Evolutionary conservation across 2,797 vertebrate genomes (phyloP).

Genomic region (Lutjanus argentimaculatus): DNA sequence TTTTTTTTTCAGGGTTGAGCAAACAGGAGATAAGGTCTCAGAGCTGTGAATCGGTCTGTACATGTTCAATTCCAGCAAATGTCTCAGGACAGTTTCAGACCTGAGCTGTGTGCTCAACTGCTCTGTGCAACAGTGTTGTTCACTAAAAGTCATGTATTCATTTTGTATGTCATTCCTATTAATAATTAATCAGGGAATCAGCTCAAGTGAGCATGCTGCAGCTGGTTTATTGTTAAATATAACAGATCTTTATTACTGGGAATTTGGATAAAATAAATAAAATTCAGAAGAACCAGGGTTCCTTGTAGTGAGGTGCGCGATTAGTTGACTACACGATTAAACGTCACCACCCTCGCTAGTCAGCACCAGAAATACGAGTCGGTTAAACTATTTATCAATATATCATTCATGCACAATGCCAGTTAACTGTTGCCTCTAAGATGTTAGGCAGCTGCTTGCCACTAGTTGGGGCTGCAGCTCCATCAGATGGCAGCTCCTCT

Average conservation of each 20-base stretch:
- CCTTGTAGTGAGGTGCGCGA: too few relatives aligned
- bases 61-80: neutral
- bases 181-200: too few relatives aligned
- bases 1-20: conserved; percentile 6
- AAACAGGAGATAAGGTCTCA: neutral
- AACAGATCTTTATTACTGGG: neutral
- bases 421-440: too few relatives aligned
- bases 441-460: too few relatives aligned
- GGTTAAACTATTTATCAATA: too few relatives aligned
- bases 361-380: too few relatives aligned
- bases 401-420: too few relatives aligned
- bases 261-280: neutral
- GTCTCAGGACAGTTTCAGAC: conserved; percentile 1
- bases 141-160: neutral
- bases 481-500: too few relatives aligned
- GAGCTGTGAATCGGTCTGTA: neutral
- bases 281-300: neutral
- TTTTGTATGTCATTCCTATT: neutral
- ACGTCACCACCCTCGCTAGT: too few relatives aligned
- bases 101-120: neutral
- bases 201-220: neutral
- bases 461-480: too few relatives aligned
- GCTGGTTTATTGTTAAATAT: neutral
- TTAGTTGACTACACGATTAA: too few relatives aligned
- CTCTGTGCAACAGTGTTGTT: neutral